A percentile compares a stretch with the other conserved stretches of the same genome.
These are phyloP conservation scores for Drosophila nigritarsus DNA, from an alignment of 2,888 invertebrate genomes.

Conservation along the genomic window DNA sequence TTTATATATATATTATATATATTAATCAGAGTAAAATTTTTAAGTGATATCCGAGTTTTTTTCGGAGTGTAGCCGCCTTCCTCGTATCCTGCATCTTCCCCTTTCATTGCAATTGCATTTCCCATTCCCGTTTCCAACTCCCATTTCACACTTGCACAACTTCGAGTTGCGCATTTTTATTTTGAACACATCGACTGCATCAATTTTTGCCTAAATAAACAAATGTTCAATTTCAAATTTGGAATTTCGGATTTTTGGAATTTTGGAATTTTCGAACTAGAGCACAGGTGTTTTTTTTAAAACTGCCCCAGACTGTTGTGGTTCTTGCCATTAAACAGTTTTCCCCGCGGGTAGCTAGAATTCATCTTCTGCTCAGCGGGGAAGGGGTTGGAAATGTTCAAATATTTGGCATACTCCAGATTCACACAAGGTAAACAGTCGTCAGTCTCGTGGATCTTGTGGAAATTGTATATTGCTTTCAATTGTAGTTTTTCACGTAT, in stretches of 20 bases:
- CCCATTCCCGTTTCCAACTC: slow-evolving; percentile 22
- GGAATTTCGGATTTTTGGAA: slow-evolving; percentile 6
- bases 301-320: slow-evolving; percentile 22
- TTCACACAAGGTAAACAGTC: neutral
- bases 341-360: slow-evolving; percentile 19
- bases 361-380: slow-evolving; percentile 22
- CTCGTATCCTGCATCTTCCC: slow-evolving; percentile 11
- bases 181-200: slow-evolving; percentile 27
- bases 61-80: neutral
- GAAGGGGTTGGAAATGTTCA: slow-evolving; percentile 15
- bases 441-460: neutral
- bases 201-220: slow-evolving; percentile 44
- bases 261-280: slow-evolving; percentile 36
- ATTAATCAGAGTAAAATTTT: neutral
- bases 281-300: slow-evolving; percentile 67
- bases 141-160: slow-evolving; percentile 39
- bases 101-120: slow-evolving; percentile 1
- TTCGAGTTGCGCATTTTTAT: slow-evolving; percentile 26
- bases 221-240: slow-evolving; percentile 20
- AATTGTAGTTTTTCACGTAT: neutral
- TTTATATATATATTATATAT: no score
- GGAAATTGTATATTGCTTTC: slow-evolving; percentile 24
- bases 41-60: neutral
- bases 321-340: slow-evolving; percentile 26
- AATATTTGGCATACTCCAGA: slow-evolving; percentile 31